Base-by-base conservation (phyloP, 2,888 invertebrate species). In the Drosophila meridiana region DNA sequence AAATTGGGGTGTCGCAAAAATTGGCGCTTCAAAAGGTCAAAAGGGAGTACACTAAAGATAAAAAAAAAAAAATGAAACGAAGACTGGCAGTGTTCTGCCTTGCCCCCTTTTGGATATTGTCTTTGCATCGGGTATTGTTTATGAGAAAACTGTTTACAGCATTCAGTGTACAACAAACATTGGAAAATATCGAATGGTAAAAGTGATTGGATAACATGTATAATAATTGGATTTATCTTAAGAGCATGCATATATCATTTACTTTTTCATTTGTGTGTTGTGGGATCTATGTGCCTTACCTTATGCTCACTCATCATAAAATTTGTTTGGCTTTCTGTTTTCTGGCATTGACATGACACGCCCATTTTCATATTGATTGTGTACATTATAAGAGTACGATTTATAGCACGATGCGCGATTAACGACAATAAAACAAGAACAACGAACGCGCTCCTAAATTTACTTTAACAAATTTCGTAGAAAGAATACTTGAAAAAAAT, bases 251-350 rank as follows among this genome's bases (percentile, higher is more conserved):
- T 73, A 78, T 72, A 78, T 77, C 65, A 53, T 69, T 66, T 81
- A 77, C 63, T 77, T 64, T 69, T 71, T 71, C 62, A 53, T 63
- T 80, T 80, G 66, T 76, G 77, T 80, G 73, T 70, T 48, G 62
- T 77, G 80, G 81, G 77, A 78, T 78, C 80, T 78, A 78, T 78
- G 81, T 77, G 72, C 77, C 93, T 89, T 93, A 93, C 93, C 93
- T 93, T 93, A 93, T 93, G 93, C 93, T 93, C 93, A 93, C 93
- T 90, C 90, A 89, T 89, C 89, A 87, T 80, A 89, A 59, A 85
- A 75, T 87, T 85, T 89, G 82, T 83, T 80, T 85, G 86, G 89
- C 90, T 88, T 87, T 91, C 82, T 83, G 87, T 89, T 80, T 83
- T 78, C 82, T 85, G 83, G 85, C 75, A 68, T 82, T 84, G 89